Conservation (phyloP, 35 echinoderm and acorn worm genomes). For the Lytechinus variegatus region DNA sequence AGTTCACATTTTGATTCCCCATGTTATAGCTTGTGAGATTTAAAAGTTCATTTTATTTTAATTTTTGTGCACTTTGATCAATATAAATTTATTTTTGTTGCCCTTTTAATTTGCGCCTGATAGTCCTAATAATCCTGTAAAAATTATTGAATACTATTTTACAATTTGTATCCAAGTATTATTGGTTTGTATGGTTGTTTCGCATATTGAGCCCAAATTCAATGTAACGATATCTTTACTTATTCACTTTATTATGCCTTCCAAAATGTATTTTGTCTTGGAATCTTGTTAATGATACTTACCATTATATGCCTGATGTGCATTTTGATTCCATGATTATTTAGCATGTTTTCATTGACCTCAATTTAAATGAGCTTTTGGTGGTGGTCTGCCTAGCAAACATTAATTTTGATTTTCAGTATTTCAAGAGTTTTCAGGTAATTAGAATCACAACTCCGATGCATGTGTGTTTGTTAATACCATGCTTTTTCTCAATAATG, state of each 20-base stretch:
- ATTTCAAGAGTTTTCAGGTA: no score
- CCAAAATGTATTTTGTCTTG: neutral
- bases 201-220: neutral
- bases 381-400: neutral
- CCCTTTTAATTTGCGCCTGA: no score
- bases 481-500: neutral
- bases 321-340: neutral
- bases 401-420: neutral
- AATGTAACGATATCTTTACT: neutral
- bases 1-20: neutral
- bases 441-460: neutral
- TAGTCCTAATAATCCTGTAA: no score
- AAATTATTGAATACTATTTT: no score
- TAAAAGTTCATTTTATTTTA: no score
- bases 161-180: neutral
- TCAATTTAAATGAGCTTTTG: neutral
- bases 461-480: neutral
- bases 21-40: neutral
- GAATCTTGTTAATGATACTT: neutral
- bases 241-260: neutral
- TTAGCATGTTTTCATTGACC: neutral
- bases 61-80: no score
- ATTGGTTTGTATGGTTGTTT: neutral
- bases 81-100: no score
- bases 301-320: neutral